These are phyloP conservation scores for Eospalax fontanierii DNA, from an alignment of 2,797 vertebrate genomes.

Conservation along the genomic window DNA sequence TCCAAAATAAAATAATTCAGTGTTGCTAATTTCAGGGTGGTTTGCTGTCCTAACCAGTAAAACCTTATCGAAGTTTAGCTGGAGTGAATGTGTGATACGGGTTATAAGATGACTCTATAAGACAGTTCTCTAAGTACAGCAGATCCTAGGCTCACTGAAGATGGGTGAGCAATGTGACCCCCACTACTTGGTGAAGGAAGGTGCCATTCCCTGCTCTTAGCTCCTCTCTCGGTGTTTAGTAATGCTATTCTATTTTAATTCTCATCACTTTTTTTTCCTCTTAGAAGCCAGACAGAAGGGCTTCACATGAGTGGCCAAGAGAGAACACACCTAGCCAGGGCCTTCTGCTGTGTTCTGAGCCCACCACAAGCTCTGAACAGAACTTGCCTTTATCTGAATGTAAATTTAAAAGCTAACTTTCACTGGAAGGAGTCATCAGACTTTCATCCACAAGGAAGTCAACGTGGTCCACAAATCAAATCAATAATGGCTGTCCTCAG, in stretches of 20 bases:
- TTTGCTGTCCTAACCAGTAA: background rate
- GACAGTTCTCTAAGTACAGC: too few species aligned
- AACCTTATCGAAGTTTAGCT: rapidly evolving
- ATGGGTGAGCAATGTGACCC: too few species aligned
- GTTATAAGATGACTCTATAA: too few species aligned
- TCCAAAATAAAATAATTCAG: background rate
- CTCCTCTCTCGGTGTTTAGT: rapidly evolving
- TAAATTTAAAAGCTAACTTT: too few species aligned
- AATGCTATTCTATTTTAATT: background rate
- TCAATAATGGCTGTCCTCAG: rapidly evolving
- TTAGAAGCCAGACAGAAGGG: background rate
- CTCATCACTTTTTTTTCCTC: background rate
- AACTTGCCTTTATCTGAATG: too few species aligned
- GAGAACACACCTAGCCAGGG: background rate
- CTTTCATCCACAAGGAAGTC: background rate
- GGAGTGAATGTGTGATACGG: rapidly evolving
- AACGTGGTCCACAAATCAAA: background rate
- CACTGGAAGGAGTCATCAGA: background rate
- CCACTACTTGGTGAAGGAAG: too few species aligned
- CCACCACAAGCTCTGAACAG: background rate
- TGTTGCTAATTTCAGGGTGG: background rate
- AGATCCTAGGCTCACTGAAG: background rate
- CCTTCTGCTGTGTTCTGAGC: background rate
- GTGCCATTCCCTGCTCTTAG: too few species aligned
- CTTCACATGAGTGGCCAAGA: background rate